Evolutionary conservation across 2,797 vertebrate species (phyloP).

Genomic region (Podarcis lilfordi): DNA sequence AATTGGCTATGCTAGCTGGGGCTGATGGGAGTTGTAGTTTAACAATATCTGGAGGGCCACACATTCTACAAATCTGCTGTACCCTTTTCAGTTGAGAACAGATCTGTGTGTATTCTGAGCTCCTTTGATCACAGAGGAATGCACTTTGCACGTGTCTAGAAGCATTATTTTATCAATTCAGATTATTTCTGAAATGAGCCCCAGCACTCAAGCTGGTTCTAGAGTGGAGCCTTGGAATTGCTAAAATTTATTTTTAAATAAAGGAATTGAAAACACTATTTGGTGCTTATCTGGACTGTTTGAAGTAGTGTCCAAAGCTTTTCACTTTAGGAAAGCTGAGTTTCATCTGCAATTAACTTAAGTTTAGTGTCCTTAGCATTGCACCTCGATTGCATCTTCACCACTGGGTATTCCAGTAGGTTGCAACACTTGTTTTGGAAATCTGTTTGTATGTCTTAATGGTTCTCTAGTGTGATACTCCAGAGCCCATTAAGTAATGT

Average conservation of each 20-base stretch:
- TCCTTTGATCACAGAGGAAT: background rate
- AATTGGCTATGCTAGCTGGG: too few relatives aligned
- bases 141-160: background rate
- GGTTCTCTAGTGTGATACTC: background rate
- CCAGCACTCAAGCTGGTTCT: background rate
- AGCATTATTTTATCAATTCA: background rate
- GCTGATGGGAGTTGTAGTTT: too few relatives aligned
- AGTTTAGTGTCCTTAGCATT: background rate
- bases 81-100: background rate
- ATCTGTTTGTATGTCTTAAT: background rate
- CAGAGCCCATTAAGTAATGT: background rate
- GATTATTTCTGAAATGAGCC: background rate
- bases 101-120: background rate
- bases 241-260: background rate
- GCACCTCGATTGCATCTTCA: constrained; percentile 17
- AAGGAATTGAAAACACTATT: background rate
- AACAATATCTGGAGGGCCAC: too few relatives aligned
- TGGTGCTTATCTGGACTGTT: background rate
- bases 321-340: background rate
- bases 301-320: background rate
- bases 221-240: background rate
- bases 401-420: background rate
- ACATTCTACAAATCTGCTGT: background rate
- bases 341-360: background rate
- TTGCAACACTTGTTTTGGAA: constrained; percentile 26